A percentile compares a stretch with the other conserved stretches of the same genome.
Conservation (phyloP, 1,140 invertebrate species). For the Augochlora pura region DNA sequence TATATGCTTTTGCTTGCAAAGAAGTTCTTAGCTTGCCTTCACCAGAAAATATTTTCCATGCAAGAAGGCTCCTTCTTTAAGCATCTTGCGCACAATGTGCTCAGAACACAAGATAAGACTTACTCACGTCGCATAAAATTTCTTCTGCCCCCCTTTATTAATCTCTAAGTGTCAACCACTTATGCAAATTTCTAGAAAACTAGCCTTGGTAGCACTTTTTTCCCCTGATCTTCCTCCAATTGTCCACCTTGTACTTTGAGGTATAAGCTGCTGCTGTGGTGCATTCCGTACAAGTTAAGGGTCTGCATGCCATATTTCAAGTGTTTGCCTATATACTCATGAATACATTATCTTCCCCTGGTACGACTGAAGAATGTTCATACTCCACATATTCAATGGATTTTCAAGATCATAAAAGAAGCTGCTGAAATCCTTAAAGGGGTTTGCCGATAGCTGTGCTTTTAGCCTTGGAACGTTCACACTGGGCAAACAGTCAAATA, state of each 20-base stretch:
- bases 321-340: slow-evolving; percentile 75
- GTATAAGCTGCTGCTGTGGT: slow-evolving; percentile 61
- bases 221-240: slow-evolving; percentile 70
- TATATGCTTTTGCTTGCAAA: not conserved
- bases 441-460: slow-evolving; percentile 19
- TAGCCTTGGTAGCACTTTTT: slow-evolving; percentile 76
- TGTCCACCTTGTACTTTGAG: slow-evolving; percentile 67
- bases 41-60: slow-evolving; percentile 5
- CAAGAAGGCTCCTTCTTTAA: slow-evolving; percentile 63
- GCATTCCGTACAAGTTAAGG: slow-evolving; percentile 64
- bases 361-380: slow-evolving; percentile 55
- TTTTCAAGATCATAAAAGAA: slow-evolving; percentile 69
- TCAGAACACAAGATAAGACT: slow-evolving; percentile 54
- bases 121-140: slow-evolving; percentile 28
- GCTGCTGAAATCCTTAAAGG: slow-evolving; percentile 25
- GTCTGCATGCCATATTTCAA: slow-evolving; percentile 69
- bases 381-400: slow-evolving; percentile 51
- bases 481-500: not conserved
- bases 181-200: slow-evolving; percentile 73
- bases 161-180: slow-evolving; percentile 71
- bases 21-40: not conserved
- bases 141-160: slow-evolving; percentile 63
- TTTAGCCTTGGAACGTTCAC: slow-evolving; percentile 6
- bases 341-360: slow-evolving; percentile 77
- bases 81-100: slow-evolving; percentile 54